phyloP scores from a whole-genome alignment of 2,888 invertebrate genomes.

The Philonicus albiceps region DNA sequence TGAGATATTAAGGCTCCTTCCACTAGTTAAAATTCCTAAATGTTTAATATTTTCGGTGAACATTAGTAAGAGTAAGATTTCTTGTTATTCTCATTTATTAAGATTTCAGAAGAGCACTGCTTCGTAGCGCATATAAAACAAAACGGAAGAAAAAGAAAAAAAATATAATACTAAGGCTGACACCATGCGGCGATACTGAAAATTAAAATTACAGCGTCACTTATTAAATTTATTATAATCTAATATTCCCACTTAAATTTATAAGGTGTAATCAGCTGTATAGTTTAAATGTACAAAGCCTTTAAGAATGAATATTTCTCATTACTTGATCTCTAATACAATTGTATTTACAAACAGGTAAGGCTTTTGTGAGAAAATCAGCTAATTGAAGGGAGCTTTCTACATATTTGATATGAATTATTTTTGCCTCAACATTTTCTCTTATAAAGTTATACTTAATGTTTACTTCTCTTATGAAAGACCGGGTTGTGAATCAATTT shows the following conservation, averaged over 20 bases:
- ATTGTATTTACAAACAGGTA: background rate
- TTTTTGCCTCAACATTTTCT: background rate
- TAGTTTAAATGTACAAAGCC: background rate
- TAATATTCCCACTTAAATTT: background rate
- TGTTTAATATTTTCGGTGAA: too few relatives aligned
- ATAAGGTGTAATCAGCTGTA: background rate
- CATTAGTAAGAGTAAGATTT: too few relatives aligned
- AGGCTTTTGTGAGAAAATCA: background rate
- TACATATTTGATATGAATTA: background rate
- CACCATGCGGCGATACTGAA: background rate
- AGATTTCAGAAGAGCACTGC: too few relatives aligned
- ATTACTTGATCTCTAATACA: background rate
- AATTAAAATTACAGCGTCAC: background rate
- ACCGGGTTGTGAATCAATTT: background rate
- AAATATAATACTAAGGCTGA: background rate
- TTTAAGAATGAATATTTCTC: background rate
- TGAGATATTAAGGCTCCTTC: too few relatives aligned
- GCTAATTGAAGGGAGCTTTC: background rate
- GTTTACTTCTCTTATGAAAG: background rate
- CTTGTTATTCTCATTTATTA: too few relatives aligned
- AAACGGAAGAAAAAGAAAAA: background rate
- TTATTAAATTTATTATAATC: background rate
- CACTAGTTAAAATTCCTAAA: too few relatives aligned
- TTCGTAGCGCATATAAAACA: background rate
- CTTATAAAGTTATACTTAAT: background rate